These are phyloP conservation scores for Parazoanthus darwini DNA, from an alignment of 92 coral and sea anemone genomes.

Conservation along the genomic window DNA sequence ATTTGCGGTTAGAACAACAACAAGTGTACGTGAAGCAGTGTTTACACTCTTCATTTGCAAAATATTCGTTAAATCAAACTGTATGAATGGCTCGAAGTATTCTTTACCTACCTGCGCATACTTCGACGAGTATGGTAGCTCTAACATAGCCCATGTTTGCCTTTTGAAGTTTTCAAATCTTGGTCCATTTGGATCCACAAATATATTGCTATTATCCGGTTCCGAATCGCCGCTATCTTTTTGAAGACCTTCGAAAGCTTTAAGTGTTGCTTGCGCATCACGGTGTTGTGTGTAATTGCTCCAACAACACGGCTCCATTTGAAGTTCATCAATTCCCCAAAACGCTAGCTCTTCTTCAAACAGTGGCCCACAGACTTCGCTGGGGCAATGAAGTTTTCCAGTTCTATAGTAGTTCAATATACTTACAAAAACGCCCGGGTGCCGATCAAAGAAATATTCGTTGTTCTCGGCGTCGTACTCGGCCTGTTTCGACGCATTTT, in stretches of 20 bases:
- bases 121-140: slow-evolving; percentile 94
- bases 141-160: slow-evolving; percentile 87
- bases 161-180: slow-evolving; percentile 51
- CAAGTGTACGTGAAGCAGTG: slow-evolving; percentile 29
- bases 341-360: slow-evolving; percentile 95
- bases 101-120: slow-evolving; percentile 87
- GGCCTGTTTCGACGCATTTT: slow-evolving; percentile 87
- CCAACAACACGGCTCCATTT: slow-evolving; percentile 99
- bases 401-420: slow-evolving; percentile 95
- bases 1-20: slow-evolving; percentile 25
- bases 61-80: slow-evolving; percentile 20
- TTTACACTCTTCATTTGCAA: slow-evolving; percentile 24
- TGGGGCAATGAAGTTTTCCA: slow-evolving; percentile 97
- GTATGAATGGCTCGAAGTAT: background rate
- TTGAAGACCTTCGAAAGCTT: slow-evolving; percentile 88
- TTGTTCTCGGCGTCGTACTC: slow-evolving; percentile 90
- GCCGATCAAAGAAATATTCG: slow-evolving; percentile 95
- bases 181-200: slow-evolving; percentile 47
- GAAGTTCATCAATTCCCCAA: slow-evolving; percentile 99
- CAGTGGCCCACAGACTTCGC: slow-evolving; percentile 96
- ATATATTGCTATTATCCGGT: slow-evolving; percentile 63
- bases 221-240: slow-evolving; percentile 88
- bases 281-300: slow-evolving; percentile 97
- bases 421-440: slow-evolving; percentile 91
- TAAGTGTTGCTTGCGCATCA: slow-evolving; percentile 90